Base-by-base conservation (phyloP, 2,888 invertebrate species). In the Sisyra terminalis region DNA sequence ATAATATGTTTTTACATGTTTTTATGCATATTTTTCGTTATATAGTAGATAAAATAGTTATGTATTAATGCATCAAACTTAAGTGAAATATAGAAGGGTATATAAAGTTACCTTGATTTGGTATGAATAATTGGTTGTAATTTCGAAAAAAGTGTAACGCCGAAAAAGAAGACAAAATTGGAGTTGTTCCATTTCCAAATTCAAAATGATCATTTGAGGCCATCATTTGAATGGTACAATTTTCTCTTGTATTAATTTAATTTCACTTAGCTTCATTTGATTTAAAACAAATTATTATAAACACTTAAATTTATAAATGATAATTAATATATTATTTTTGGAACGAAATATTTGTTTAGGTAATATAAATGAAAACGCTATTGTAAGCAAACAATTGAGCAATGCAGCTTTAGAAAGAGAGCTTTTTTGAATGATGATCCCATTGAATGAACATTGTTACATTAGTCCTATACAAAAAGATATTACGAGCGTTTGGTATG, bases 51-150 rank as follows among this genome's bases (percentile, higher is more conserved):
- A n/a, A n/a, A n/a, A n/a, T n/a, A n/a, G 7, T 7, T 5, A 24
- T 24, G 3, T 3, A 24, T 5, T 24, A 24, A 24, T 5, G 5
- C 24, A 24, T 10, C 15, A 34, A 34, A 14, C 15, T 34, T 8
- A 10, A 34, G 11, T 11, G n/a, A n/a, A 1, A 34, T 9, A 34
- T n/a, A 34, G 14, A 14, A 34, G n/a, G 11, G 1, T 9, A 10
- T 14, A 8, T 34, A 5, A 34, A 34, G n/a, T 5, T 14, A 11
- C 15, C 34, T 14, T 14, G 13, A 14, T 14, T 14, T 18, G 40
- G 40, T 40, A 40, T 6, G 13, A 40, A 31, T 2, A 40, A 40
- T n/a, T 30, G 14, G n/a, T 40, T 40, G 13, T 30, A 40, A 30
- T 13, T 38, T 6, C 38, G 17, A 5, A 38, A 38, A 24, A 38